A percentile compares a stretch with the other conserved stretches of the same genome.
phyloP scores from a whole-genome alignment of 1,140 invertebrate genomes.

The Gerris buenoi region DNA sequence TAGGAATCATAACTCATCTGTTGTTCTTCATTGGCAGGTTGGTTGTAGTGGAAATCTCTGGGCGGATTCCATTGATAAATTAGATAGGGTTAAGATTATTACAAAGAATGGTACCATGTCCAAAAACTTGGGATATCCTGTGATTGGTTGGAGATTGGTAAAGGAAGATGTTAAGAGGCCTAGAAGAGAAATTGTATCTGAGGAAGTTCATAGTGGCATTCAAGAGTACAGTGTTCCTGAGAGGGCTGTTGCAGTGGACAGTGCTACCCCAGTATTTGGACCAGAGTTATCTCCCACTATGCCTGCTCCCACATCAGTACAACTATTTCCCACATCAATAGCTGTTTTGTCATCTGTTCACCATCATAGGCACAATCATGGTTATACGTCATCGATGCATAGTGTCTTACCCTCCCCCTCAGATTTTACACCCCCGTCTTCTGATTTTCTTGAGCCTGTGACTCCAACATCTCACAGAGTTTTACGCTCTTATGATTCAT shows the following conservation, averaged over 20 bases:
- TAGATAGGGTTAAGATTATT: neutral
- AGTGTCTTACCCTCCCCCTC: neutral
- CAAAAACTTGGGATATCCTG: neutral
- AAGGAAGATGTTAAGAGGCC: neutral
- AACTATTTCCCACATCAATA: neutral
- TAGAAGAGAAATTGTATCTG: neutral
- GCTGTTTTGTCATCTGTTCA: neutral
- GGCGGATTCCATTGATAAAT: neutral
- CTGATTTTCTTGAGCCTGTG: neutral
- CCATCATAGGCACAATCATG: neutral
- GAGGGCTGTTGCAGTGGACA: neutral
- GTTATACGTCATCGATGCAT: neutral
- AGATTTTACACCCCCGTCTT: neutral
- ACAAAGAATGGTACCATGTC: neutral
- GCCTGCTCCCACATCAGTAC: neutral
- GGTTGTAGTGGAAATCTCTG: neutral
- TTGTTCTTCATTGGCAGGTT: neutral
- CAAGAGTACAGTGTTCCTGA: constrained; percentile 3
- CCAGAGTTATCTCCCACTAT: neutral
- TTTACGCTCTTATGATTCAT: neutral
- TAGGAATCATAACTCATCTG: neutral
- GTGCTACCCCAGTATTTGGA: neutral
- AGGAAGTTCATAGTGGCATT: neutral
- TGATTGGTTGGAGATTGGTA: neutral
- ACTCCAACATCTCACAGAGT: neutral